Percentiles rank a stretch among this genome's conserved stretches.
These are phyloP conservation scores for Drosophila nannoptera DNA, from an alignment of 1,140 invertebrate species.

Conservation along the genomic window DNA sequence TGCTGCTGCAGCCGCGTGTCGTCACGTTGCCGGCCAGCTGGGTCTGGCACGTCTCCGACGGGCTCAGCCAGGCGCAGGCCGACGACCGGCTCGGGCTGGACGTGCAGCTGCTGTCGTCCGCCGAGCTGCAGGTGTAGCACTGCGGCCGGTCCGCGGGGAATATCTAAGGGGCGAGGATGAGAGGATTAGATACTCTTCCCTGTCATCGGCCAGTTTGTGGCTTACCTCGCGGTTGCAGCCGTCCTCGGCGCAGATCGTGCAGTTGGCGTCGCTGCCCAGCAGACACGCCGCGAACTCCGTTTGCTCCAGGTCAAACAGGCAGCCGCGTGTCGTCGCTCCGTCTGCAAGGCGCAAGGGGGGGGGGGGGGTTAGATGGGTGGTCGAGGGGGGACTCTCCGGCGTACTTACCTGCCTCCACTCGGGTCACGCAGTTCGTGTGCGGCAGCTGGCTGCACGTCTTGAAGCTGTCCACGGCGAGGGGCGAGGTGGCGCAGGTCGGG, in stretches of 20 bases:
- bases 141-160: conserved; percentile 66
- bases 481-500: conserved; percentile 52
- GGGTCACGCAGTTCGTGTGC: conserved; percentile 59
- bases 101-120: conserved; percentile 60
- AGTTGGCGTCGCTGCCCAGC: conserved; percentile 56
- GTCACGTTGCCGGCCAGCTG: conserved; percentile 53
- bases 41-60: conserved; percentile 59
- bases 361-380: no score
- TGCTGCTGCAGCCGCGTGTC: conserved; percentile 64
- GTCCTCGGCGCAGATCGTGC: conserved; percentile 47
- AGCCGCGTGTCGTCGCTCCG: conserved; percentile 67
- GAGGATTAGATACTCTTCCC: no score
- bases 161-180: conserved; percentile 46
- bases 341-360: conserved; percentile 29
- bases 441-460: conserved; percentile 55
- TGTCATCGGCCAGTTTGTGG: no score
- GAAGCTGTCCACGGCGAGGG: conserved; percentile 47
- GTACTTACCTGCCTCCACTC: conserved; percentile 42
- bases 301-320: conserved; percentile 55
- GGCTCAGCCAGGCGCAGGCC: conserved; percentile 52
- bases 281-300: conserved; percentile 60
- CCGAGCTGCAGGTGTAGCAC: conserved; percentile 65
- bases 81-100: conserved; percentile 45
- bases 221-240: conserved; percentile 71
- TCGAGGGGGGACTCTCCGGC: no score